These are phyloP conservation scores for Tonatia bakeri DNA, from an alignment of 2,113 vertebrate genomes.

Conservation along the genomic window DNA sequence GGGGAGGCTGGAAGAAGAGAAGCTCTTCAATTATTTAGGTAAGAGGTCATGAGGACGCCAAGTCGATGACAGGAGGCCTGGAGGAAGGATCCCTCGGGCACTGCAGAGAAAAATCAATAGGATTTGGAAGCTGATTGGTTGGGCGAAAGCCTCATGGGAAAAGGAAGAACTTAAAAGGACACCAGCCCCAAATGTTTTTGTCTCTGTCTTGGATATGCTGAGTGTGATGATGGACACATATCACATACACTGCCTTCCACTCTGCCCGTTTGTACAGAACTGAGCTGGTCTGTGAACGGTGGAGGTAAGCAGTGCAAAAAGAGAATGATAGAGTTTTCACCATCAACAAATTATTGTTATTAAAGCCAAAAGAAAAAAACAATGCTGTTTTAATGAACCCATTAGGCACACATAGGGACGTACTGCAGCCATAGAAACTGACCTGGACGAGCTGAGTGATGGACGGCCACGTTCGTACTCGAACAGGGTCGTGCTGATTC, in stretches of 20 bases:
- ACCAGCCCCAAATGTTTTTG: neutral
- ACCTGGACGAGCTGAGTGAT: neutral
- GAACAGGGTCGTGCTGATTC: neutral
- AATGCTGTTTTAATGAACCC: neutral
- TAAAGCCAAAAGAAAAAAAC: neutral
- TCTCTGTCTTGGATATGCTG: neutral
- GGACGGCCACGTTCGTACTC: neutral
- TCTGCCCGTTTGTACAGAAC: neutral
- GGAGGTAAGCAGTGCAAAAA: neutral
- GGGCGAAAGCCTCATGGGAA: neutral
- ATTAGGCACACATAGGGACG: neutral
- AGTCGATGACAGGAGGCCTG: neutral
- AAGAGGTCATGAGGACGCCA: neutral
- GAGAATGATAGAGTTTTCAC: neutral
- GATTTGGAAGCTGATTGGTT: neutral
- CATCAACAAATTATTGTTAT: neutral
- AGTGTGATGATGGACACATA: neutral
- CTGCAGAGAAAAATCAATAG: neutral
- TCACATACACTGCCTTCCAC: neutral
- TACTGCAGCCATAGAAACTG: neutral
- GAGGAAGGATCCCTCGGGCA: neutral
- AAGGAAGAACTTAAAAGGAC: neutral
- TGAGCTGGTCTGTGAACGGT: neutral
- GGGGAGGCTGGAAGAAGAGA: neutral
- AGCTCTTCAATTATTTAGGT: neutral